Percentiles rank a stretch among this genome's conserved stretches.
Evolutionary conservation across 2,888 invertebrate species (phyloP).

Genomic region (Phyllotreta cruciferae): DNA sequence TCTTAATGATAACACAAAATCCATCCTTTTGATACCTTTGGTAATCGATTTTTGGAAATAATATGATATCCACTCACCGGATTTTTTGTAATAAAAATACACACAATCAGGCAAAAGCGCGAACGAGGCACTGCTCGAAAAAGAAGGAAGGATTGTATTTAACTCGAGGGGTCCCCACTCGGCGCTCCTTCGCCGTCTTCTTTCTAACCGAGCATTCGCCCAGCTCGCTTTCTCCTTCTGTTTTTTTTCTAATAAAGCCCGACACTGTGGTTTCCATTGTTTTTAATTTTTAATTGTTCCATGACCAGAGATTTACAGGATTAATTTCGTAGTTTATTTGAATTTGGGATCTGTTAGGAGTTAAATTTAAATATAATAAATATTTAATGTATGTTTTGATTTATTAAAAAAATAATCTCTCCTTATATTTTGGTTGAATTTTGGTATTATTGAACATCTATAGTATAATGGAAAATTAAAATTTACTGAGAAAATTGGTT

Average conservation of each 20-base stretch:
- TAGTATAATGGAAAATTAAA: too few species aligned
- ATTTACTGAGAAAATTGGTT: too few species aligned
- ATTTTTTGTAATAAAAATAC: constrained; percentile 10
- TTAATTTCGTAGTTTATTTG: too few species aligned
- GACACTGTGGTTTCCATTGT: neutral
- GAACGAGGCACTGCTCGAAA: constrained; percentile 31
- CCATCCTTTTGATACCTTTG: constrained; percentile 4
- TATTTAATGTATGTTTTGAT: too few species aligned
- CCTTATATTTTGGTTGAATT: too few species aligned
- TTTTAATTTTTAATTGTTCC: constrained; percentile 9
- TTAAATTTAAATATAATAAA: too few species aligned
- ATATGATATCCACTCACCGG: constrained; percentile 21
- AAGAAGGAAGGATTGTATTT: constrained; percentile 36
- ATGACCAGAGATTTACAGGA: too few species aligned
- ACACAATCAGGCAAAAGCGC: constrained; percentile 24
- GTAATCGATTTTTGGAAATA: constrained; percentile 1
- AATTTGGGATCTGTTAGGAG: too few species aligned
- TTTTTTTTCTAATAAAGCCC: neutral
- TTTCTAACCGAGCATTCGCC: neutral
- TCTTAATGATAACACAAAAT: too few species aligned
- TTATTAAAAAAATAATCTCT: too few species aligned
- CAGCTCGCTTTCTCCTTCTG: constrained; percentile 21
- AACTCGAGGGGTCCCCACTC: constrained; percentile 41
- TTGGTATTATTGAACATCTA: too few species aligned
- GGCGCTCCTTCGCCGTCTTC: constrained; percentile 2